Evolutionary conservation across 2,888 invertebrate genomes (phyloP), one percentile per base, ranked within the genome.

Genomic region (Drosophila paramelanica): DNA sequence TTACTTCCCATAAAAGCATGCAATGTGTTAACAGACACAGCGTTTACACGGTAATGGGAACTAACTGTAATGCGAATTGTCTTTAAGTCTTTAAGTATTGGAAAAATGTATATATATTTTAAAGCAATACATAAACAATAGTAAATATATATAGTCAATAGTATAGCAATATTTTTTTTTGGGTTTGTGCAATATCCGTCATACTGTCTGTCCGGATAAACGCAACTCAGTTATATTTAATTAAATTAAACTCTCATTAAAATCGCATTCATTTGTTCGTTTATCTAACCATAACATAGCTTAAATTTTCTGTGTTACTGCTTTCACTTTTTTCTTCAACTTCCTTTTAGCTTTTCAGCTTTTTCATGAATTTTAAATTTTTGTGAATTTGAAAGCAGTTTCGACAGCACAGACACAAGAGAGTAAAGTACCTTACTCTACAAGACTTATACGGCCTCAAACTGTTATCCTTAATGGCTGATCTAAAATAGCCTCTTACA

Each of bases 401-500:
- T 8, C 10, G 31, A 8, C 31, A 31, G 31, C 41, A 17, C 41
- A 17, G 10, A 14, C 17, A 4, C 5, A 41, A 17, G 0, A 17
- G 5, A 17, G 10, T 17, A 17, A 17, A 41, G 41, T 14, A 2
- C 5, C 14, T 1, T 23, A 14, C 50, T 20, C 2, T 4, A 13
- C 3, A 7, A 36, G 14, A 20, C 23, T 10, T 33, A 2, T 17
- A 17, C 11, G 7, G 13, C 5, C 33, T 41, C 41, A 45, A 41
- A 27, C 36, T 41, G 7, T 8, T 43, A 8, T 11, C 23, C n/a
- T 20, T 13, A 31, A 36, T 20, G 45, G 23, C 31, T 46, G 20
- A 31, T 51, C 23, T 25, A 13, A 25, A 55, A 52, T 20, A 17
- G 11, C 49, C 10, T 39, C 42, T 50, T 20, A 23, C 27, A 56